Conservation (phyloP, 2,113 vertebrate genomes). For the Excalfactoria chinensis region DNA sequence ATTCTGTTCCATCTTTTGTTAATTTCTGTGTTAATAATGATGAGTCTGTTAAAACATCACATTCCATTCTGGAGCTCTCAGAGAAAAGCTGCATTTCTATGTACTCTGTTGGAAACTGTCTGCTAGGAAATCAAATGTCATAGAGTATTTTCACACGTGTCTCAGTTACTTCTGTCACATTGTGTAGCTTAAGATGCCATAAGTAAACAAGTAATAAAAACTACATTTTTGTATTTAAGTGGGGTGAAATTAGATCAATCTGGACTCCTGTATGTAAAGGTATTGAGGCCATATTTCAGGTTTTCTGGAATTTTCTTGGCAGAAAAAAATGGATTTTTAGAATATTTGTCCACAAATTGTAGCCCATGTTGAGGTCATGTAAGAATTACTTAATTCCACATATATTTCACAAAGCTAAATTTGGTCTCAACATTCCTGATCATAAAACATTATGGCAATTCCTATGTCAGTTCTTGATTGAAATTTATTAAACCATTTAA, state of each 20-base stretch:
- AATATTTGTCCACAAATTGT: neutral
- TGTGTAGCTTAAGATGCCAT: neutral
- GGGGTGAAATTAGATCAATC: neutral
- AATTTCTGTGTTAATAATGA: neutral
- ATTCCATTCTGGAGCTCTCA: neutral
- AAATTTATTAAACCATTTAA: neutral
- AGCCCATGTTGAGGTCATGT: neutral
- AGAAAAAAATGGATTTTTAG: neutral
- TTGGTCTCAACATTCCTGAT: neutral
- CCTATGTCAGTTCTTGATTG: neutral
- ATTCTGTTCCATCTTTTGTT: neutral
- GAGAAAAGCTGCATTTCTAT: conserved; percentile 2
- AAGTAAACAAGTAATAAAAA: neutral
- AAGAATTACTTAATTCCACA: neutral
- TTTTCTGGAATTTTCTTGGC: neutral
- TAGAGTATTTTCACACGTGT: no score
- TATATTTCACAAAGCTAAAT: neutral
- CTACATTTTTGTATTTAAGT: neutral
- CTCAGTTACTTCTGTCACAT: neutral
- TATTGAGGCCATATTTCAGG: neutral
- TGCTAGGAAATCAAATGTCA: neutral
- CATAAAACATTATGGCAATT: neutral
- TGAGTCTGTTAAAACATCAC: neutral
- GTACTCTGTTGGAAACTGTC: conserved; percentile 1
- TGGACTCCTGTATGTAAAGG: neutral